Conservation (phyloP, 2,113 vertebrate species). For the Macroglossus sobrinus region DNA sequence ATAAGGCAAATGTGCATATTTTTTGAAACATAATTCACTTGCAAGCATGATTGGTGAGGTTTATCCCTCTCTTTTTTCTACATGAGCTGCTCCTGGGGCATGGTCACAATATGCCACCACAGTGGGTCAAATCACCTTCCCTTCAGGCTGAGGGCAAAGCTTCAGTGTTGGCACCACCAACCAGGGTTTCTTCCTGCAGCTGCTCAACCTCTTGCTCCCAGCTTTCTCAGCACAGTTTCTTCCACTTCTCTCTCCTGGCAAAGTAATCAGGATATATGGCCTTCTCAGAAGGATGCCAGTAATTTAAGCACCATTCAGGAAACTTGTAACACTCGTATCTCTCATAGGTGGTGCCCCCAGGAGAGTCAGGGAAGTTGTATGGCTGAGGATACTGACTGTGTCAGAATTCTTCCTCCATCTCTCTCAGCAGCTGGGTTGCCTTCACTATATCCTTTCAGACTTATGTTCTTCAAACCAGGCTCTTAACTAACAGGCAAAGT, state of each 20-base stretch:
- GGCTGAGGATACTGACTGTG: constrained; percentile 87
- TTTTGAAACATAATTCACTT: not conserved
- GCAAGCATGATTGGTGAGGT: not conserved
- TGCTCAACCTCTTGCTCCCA: constrained; percentile 93
- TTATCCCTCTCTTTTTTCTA: constrained; percentile 52
- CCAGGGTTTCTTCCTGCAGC: constrained; percentile 85
- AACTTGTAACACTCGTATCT: constrained; percentile 91
- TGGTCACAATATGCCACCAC: constrained; percentile 93
- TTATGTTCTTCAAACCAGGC: constrained; percentile 89
- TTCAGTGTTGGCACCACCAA: constrained; percentile 82
- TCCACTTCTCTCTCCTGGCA: constrained; percentile 93
- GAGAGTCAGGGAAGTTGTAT: constrained; percentile 91
- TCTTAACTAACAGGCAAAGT: constrained; percentile 88
- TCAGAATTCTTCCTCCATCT: constrained; percentile 92
- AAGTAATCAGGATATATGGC: constrained; percentile 94
- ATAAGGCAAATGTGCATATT: not conserved
- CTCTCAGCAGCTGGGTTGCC: constrained; percentile 86
- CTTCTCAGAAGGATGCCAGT: constrained; percentile 95
- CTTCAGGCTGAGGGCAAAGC: constrained; percentile 90
- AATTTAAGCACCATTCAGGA: constrained; percentile 89
- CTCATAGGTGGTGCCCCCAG: constrained; percentile 89
- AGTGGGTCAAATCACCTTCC: constrained; percentile 89
- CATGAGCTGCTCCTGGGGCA: constrained; percentile 84
- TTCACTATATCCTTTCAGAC: constrained; percentile 89
- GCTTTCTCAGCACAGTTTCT: constrained; percentile 87